Percentiles rank a stretch among this genome's conserved stretches.
Evolutionary conservation across 2,113 vertebrate species (phyloP).

Genomic region (Dendrocopos noguchii): DNA sequence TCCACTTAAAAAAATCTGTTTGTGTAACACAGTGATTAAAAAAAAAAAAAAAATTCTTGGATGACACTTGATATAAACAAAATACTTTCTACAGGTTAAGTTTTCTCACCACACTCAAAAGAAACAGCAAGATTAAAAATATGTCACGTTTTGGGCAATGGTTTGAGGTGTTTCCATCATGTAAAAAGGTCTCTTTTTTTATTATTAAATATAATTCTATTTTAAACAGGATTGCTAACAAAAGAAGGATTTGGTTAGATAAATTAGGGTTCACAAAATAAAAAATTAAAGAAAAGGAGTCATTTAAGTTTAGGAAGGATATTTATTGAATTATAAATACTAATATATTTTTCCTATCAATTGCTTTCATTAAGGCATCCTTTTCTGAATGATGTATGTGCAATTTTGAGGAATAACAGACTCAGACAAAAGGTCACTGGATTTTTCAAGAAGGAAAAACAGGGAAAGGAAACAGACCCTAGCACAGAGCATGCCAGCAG

Average conservation of each 20-base stretch:
- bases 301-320: neutral
- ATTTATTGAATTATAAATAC: neutral
- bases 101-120: neutral
- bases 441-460: neutral
- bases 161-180: neutral
- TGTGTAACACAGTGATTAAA: neutral
- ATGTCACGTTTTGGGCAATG: neutral
- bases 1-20: conserved; percentile 9
- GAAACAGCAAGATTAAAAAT: neutral
- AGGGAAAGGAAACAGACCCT: neutral
- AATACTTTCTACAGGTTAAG: neutral
- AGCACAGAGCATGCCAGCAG: neutral
- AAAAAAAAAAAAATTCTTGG: neutral
- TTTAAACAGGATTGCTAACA: neutral
- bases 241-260: neutral
- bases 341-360: neutral
- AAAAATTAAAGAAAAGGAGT: neutral
- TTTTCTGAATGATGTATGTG: neutral
- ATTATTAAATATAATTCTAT: neutral
- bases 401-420: neutral
- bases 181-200: neutral
- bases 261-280: neutral
- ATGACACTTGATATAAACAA: neutral
- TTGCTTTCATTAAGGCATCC: rapidly evolving
- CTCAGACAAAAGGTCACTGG: neutral